These are phyloP conservation scores for Corythornis madagascariensis DNA, from an alignment of 2,113 vertebrate genomes.

Conservation along the genomic window DNA sequence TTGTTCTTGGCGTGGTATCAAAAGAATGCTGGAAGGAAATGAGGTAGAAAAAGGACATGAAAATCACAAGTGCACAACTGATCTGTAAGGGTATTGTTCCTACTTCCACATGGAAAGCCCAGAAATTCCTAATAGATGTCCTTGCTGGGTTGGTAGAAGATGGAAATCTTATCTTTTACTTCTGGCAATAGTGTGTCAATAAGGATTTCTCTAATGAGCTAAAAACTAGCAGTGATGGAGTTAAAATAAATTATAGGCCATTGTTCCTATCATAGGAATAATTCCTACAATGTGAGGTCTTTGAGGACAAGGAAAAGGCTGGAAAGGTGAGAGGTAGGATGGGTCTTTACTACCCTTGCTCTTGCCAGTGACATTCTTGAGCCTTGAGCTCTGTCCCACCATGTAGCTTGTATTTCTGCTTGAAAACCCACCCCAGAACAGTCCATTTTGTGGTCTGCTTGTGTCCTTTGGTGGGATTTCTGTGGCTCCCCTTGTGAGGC, in stretches of 20 bases:
- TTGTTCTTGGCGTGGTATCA: constrained; percentile 56
- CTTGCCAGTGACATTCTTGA: background rate
- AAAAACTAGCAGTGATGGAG: background rate
- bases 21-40: constrained; percentile 52
- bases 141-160: background rate
- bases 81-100: constrained; percentile 9
- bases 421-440: background rate
- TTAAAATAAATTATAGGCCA: constrained; percentile 9
- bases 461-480: background rate
- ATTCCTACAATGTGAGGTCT: background rate
- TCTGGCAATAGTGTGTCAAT: background rate
- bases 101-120: background rate
- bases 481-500: background rate
- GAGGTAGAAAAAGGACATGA: constrained; percentile 24
- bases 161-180: background rate
- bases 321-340: background rate
- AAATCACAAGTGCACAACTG: background rate
- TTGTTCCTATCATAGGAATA: background rate
- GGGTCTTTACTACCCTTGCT: background rate
- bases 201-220: constrained; percentile 11
- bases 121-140: background rate
- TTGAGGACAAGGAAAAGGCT: background rate
- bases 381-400: background rate
- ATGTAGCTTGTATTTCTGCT: background rate
- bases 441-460: background rate